These are phyloP conservation scores for Orientallactaga sibirica DNA, from an alignment of 2,797 vertebrate species.

Conservation along the genomic window DNA sequence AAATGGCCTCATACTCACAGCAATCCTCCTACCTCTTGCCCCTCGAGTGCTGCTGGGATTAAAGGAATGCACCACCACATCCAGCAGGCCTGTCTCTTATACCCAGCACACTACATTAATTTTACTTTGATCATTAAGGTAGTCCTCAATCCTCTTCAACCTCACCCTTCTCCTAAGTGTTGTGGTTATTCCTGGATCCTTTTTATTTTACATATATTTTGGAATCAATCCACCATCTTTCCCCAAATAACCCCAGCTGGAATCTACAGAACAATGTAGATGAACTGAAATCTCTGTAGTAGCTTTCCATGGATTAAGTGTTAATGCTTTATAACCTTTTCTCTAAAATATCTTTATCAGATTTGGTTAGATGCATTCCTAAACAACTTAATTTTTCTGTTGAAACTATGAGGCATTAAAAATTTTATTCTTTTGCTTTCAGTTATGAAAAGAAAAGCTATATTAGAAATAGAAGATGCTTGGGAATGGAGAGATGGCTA, in stretches of 20 bases:
- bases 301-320: neutral
- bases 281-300: constrained; percentile 17
- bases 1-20: too few species aligned
- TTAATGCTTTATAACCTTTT: neutral
- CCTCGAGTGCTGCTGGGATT: too few species aligned
- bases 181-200: constrained; percentile 7
- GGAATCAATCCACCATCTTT: neutral
- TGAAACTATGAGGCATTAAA: neutral
- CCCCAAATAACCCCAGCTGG: neutral
- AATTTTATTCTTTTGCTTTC: neutral
- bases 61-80: too few species aligned
- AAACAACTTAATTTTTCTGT: constrained; percentile 29
- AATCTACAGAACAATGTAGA: neutral
- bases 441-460: neutral
- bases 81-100: neutral
- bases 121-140: constrained; percentile 8
- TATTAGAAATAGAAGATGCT: neutral
- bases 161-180: constrained; percentile 8
- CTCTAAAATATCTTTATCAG: constrained; percentile 35
- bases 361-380: constrained; percentile 28
- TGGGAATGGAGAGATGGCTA: too few species aligned
- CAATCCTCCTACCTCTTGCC: too few species aligned
- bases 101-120: neutral
- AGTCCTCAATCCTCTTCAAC: neutral
- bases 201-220: constrained; percentile 14